phyloP scores from a whole-genome alignment of 2,797 vertebrate genomes.

The Mormyrus proboscirostris region DNA sequence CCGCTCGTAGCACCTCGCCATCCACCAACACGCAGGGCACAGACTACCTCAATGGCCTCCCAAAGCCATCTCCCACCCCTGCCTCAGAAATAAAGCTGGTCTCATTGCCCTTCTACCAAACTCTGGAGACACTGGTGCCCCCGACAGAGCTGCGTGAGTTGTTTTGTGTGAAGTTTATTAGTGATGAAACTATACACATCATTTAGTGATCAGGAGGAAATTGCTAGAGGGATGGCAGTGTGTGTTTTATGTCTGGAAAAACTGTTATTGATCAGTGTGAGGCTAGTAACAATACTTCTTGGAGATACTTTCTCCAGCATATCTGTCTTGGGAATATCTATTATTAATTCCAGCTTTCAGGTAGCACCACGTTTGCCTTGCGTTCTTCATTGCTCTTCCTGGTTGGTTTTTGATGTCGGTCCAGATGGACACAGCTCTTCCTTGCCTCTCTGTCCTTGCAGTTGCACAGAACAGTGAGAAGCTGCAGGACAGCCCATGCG shows the following conservation, averaged over 20 bases:
- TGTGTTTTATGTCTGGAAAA: background rate
- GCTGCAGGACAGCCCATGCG: constrained; percentile 92
- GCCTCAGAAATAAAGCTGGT: constrained; percentile 83
- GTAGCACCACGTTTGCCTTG: background rate
- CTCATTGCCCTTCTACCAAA: constrained; percentile 90
- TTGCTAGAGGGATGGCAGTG: background rate
- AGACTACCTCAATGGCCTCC: constrained; percentile 92
- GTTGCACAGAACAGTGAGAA: constrained; percentile 93
- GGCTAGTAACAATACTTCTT: background rate
- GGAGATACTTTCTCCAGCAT: background rate
- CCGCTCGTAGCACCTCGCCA: constrained; percentile 57
- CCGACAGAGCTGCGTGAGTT: constrained; percentile 89
- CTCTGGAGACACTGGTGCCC: constrained; percentile 84
- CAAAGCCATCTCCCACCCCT: constrained; percentile 65
- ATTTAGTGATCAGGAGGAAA: background rate
- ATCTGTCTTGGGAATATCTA: background rate
- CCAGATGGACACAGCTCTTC: constrained; percentile 17
- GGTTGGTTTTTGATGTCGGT: background rate
- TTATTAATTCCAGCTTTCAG: background rate
- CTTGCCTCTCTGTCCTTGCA: constrained; percentile 41
- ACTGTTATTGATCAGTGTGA: background rate
- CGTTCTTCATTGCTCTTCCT: background rate
- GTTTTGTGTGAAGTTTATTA: background rate
- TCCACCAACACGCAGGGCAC: constrained; percentile 68
- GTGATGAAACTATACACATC: background rate